Percentiles rank a stretch among this genome's conserved stretches.
Evolutionary conservation across 30 jellyfish, hydroid and myxozoan genomes (phyloP).

Genomic region (Aurelia sp.): DNA sequence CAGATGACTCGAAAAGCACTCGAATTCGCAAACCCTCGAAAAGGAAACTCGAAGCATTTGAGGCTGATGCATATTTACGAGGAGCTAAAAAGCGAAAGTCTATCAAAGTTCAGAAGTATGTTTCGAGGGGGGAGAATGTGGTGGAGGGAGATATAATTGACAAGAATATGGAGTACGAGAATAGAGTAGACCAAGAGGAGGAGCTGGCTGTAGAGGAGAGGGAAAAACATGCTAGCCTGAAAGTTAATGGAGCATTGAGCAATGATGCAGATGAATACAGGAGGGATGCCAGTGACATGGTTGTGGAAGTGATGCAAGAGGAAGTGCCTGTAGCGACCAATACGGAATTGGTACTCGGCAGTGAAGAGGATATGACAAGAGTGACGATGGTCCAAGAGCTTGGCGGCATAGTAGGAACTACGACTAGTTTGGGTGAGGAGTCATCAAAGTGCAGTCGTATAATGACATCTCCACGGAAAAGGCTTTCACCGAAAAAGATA

Average conservation of each 20-base stretch:
- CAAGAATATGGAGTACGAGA: neutral
- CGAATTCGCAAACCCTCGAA: neutral
- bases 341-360: neutral
- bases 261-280: neutral
- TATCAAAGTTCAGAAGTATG: neutral
- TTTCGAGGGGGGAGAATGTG: neutral
- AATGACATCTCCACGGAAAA: neutral
- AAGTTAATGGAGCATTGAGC: neutral
- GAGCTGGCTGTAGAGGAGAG: neutral
- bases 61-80: neutral
- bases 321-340: neutral
- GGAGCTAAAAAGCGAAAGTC: slow-evolving; percentile 11
- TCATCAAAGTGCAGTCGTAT: neutral
- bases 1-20: neutral
- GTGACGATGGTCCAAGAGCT: neutral
- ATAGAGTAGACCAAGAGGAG: neutral
- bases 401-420: neutral
- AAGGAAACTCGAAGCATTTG: neutral
- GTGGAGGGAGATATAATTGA: neutral
- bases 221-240: neutral
- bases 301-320: no score
- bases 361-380: neutral
- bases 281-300: neutral
- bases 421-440: neutral
- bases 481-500: neutral